Conservation (phyloP, 2,797 vertebrate genomes). For the Chelonia mydas region DNA sequence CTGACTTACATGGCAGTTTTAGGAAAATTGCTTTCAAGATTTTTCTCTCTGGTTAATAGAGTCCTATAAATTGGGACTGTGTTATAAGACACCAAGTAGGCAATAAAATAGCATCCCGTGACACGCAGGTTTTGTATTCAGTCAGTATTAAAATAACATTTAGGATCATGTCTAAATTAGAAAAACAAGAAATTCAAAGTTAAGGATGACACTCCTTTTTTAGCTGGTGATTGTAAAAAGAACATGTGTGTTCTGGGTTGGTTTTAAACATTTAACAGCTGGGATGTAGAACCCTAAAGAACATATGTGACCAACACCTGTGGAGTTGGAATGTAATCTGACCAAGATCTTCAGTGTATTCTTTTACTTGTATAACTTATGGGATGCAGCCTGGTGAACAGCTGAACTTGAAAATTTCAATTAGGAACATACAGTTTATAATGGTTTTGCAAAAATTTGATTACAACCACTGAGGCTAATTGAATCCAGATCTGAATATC, state of each 20-base stretch:
- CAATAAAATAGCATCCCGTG: neutral
- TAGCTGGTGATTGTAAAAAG: neutral
- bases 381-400: neutral
- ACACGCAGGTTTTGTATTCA: neutral
- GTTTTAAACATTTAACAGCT: neutral
- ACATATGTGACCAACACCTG: neutral
- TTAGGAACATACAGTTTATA: neutral
- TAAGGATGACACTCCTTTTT: neutral
- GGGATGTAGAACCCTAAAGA: neutral
- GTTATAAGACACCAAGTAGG: neutral
- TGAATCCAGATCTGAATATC: neutral
- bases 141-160: neutral
- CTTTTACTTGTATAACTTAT: neutral
- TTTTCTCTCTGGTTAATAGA: slow-evolving; percentile 29
- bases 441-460: neutral
- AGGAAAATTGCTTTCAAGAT: neutral
- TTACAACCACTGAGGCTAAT: neutral
- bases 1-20: neutral
- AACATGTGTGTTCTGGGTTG: neutral
- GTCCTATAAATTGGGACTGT: neutral
- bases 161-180: slow-evolving; percentile 1
- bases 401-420: neutral
- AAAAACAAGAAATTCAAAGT: neutral
- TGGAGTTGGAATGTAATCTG: neutral
- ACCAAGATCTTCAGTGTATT: neutral